These are phyloP conservation scores for Porites lutea DNA, from an alignment of 64 coral and sea anemone species.

Conservation along the genomic window DNA sequence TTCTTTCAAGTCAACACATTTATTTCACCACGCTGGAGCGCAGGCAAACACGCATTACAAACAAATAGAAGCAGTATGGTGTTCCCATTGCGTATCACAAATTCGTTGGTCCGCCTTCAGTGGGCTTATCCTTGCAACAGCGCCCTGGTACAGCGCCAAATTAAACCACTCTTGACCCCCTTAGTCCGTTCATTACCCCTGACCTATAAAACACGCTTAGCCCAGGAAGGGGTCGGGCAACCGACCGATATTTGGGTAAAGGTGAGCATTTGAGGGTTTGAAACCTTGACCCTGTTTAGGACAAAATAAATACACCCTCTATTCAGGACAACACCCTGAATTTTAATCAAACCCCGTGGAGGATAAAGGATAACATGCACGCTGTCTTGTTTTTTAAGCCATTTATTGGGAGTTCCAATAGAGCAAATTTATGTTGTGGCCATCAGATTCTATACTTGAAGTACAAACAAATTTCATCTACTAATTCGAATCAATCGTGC, in stretches of 20 bases:
- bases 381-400: constrained; percentile 1
- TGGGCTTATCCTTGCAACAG: background rate
- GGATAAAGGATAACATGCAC: background rate
- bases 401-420: background rate
- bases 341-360: background rate
- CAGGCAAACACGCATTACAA: no score
- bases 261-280: background rate
- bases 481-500: no score
- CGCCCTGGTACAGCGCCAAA: background rate
- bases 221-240: background rate
- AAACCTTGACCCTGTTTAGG: no score
- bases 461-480: no score
- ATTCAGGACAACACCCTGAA: background rate
- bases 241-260: background rate
- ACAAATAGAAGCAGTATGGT: background rate
- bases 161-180: background rate
- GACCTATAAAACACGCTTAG: background rate
- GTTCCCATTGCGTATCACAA: constrained; percentile 3
- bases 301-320: background rate
- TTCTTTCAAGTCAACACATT: constrained; percentile 4
- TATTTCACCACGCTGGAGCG: no score
- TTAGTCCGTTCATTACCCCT: constrained; percentile 4
- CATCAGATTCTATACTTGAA: no score
- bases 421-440: background rate
- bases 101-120: background rate